phyloP scores from a whole-genome alignment of 53 echinoderm and acorn worm genomes.

The Echinarachnius parma region DNA sequence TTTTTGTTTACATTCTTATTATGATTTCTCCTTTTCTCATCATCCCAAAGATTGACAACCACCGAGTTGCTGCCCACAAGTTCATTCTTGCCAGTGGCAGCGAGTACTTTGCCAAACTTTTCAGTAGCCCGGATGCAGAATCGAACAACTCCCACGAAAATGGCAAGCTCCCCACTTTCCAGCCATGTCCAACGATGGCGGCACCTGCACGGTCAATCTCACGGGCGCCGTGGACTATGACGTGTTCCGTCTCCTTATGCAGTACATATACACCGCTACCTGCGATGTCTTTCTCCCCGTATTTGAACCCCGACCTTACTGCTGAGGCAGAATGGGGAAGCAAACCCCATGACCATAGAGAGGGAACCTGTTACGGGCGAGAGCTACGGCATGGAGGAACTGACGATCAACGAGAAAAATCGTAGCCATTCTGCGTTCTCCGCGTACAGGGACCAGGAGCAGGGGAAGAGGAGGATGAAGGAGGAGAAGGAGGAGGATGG shows the following conservation, averaged over 20 bases:
- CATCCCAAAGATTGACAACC: conserved; percentile 52
- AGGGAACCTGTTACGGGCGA: conserved; percentile 14
- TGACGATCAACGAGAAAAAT: conserved; percentile 59
- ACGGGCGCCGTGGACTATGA: conserved; percentile 52
- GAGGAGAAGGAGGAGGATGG: conserved; percentile 9
- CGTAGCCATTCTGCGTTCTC: conserved; percentile 63
- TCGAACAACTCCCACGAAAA: conserved; percentile 1
- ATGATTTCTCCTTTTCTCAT: neutral
- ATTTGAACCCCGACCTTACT: conserved; percentile 28
- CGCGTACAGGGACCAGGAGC: conserved; percentile 53
- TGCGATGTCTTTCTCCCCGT: conserved; percentile 68
- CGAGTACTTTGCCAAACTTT: conserved; percentile 76
- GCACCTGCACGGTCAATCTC: conserved; percentile 46
- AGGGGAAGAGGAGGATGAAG: conserved; percentile 22
- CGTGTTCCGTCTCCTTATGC: conserved; percentile 54
- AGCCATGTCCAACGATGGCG: neutral
- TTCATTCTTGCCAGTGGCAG: conserved; percentile 75
- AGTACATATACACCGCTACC: conserved; percentile 82
- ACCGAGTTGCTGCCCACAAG: conserved; percentile 72
- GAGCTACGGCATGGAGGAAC: conserved; percentile 15
- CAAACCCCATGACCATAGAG: conserved; percentile 2
- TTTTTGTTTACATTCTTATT: neutral
- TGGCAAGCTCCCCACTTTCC: conserved; percentile 1
- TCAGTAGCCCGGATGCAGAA: conserved; percentile 22
- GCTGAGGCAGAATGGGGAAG: neutral